Conservation (phyloP, 92 coral and sea anemone genomes). For the Scolanthus callimorphus region DNA sequence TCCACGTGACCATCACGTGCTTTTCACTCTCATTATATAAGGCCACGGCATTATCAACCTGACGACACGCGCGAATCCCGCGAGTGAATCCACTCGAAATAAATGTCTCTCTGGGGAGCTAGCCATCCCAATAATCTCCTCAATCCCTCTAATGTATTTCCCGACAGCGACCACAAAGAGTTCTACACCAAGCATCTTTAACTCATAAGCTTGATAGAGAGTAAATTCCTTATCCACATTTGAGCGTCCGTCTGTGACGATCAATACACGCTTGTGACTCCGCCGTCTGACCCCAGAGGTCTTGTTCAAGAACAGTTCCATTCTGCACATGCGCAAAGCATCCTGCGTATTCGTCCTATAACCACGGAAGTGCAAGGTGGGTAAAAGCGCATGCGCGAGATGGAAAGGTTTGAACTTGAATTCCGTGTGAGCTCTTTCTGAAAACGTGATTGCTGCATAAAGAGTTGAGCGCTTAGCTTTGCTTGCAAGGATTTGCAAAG, state of each 20-base stretch:
- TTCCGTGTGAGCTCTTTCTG: slow-evolving; percentile 30
- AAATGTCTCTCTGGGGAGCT: slow-evolving; percentile 56
- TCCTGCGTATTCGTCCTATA: slow-evolving; percentile 68
- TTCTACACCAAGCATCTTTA: slow-evolving; percentile 51
- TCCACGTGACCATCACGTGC: too few species aligned
- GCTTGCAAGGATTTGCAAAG: slow-evolving; percentile 35
- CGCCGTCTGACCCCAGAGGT: slow-evolving; percentile 36
- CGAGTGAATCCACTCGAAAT: slow-evolving; percentile 51
- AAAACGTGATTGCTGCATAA: slow-evolving; percentile 47
- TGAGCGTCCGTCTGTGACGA: slow-evolving; percentile 80
- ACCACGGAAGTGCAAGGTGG: slow-evolving; percentile 5
- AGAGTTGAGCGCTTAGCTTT: slow-evolving; percentile 41
- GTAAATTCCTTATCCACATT: slow-evolving; percentile 52
- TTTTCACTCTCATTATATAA: too few species aligned
- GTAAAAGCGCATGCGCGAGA: slow-evolving; percentile 26
- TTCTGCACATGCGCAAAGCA: slow-evolving; percentile 52
- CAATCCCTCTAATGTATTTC: slow-evolving; percentile 54
- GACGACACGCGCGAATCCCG: slow-evolving; percentile 17
- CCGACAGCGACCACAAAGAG: slow-evolving; percentile 86
- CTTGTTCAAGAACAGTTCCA: slow-evolving; percentile 19
- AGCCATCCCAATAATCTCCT: slow-evolving; percentile 66
- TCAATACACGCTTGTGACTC: slow-evolving; percentile 48
- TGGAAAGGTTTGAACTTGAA: slow-evolving; percentile 26
- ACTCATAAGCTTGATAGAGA: slow-evolving; percentile 46
- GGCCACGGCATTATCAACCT: slow-evolving; percentile 22